Base-by-base conservation (phyloP, 2,888 invertebrate species). In the Megastigmus dorsalis region DNA sequence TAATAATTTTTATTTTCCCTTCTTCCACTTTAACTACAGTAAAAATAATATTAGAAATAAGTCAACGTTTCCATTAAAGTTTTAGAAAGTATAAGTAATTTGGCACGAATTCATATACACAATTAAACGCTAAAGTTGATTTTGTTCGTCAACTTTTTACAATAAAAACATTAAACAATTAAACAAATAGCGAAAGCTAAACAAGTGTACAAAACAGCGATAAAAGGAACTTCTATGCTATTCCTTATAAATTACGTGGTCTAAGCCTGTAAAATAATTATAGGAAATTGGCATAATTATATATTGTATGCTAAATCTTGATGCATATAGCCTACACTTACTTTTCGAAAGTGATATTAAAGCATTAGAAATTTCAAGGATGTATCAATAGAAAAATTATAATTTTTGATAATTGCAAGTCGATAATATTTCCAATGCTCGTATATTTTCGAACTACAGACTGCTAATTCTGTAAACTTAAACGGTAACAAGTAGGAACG, bases 41-140 rank as follows among this genome's bases (percentile, higher is more conserved):
- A 26, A 63, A 69, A 57, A 28, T 55, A 69, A 74, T 69, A 59
- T 45, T 50, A 52, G 41, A 74, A 57, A 41, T 36, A 45, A 69
- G 48, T 74, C 43, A 69, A 74, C 74, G 48, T 41, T n/a, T n/a
- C 48, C 15, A 10, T 55, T 62, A 41, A 43, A 65, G 20, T 52
- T 63, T 15, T 50, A 48, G 55, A 36, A 55, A 63, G 9, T 38
- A n/a, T n/a, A 38, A 62, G 3, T 23, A 45, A 33, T 65, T 57
- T 65, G 43, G 54, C 43, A 63, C 26, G 43, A 48, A 15, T 36
- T 7, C n/a, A n/a, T n/a, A 33, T 43, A n/a, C 41, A 18, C 6
- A 30, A 41, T 70, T 70, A 20, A 41, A 67, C n/a, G 43, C 33
- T 10, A 68, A 57, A 43, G 15, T 23, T 43, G 10, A 26, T 52